A percentile compares a stretch with the other conserved stretches of the same genome.
phyloP scores from a whole-genome alignment of 2,888 invertebrate genomes.

The Monopis laevigella region DNA sequence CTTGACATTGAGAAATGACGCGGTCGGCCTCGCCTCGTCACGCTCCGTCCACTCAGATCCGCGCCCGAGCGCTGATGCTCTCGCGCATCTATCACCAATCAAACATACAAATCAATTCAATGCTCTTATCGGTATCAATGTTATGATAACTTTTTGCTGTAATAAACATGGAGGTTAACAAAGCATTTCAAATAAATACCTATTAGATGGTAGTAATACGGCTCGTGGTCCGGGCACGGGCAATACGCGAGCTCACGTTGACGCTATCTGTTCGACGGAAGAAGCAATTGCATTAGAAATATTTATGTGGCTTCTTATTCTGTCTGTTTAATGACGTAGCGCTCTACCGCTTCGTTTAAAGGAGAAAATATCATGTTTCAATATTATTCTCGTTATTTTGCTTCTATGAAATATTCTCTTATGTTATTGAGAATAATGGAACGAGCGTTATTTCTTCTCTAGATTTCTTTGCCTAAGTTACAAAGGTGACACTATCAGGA shows the following conservation, averaged over 20 bases:
- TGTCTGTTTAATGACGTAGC: conserved; percentile 18
- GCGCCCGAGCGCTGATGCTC: conserved; percentile 18
- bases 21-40: conserved; percentile 17
- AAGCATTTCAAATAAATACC: too few relatives aligned
- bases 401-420: too few relatives aligned
- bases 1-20: conserved; percentile 28
- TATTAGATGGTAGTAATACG: too few relatives aligned
- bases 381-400: background rate
- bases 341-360: background rate
- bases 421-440: too few relatives aligned
- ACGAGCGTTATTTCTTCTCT: too few relatives aligned
- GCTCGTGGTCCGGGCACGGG: too few relatives aligned
- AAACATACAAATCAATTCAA: too few relatives aligned
- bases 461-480: too few relatives aligned
- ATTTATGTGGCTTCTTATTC: conserved; percentile 28
- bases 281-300: conserved; percentile 21
- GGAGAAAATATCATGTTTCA: background rate
- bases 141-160: too few relatives aligned
- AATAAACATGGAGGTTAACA: too few relatives aligned
- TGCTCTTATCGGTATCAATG: too few relatives aligned
- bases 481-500: too few relatives aligned
- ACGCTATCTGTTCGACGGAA: conserved; percentile 3
- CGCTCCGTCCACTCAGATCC: conserved; percentile 13
- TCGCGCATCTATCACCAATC: conserved; percentile 4
- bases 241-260: conserved; percentile 1